Base-by-base conservation (phyloP, 2,888 invertebrate species). In the Cyaniris semiargus region DNA sequence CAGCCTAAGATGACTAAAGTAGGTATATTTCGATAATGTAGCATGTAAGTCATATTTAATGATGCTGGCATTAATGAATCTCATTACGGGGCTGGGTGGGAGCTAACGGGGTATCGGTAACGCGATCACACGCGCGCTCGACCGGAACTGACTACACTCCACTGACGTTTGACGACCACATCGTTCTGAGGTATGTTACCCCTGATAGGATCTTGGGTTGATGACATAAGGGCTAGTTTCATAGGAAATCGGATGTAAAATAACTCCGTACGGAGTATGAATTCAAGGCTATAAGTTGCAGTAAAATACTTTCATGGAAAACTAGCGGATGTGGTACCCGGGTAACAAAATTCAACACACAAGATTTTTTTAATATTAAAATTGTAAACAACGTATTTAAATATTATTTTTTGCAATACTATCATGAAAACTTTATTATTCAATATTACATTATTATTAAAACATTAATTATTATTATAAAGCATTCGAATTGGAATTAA, bases 41-140 rank as follows among this genome's bases (percentile, higher is more conserved):
- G 87, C 88, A 87, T 88, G 86, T 85, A 84, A 82, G 83, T 85
- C 86, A 79, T 77, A 86, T 86, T 87, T 74, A 74, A 21, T 21
- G 74, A 23, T 44, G 74, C 53, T 44, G 48, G 21, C 72, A 21
- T 13, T 38, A 48, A 27, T 15, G 53, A 74, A 53, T 48, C 74
- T 74, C 74, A 53, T 53, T 18, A 74, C 27, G 15, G 18, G 27
- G 80, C 84, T 86, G 85, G 79, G 79, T 79, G 79, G 79, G 80
- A 79, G 78, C 78, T 79, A 78, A 78, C 79, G 79, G 79, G 83
- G 82, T 83, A 83, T 74, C 74, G 85, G 86, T 86, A 87, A 87
- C 88, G 87, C 88, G 89, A 89, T 88, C 88, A 88, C 18, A 74
- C 44, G 27, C 74, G 23, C 48, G 5, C 48, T 18, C 10, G 13